Evolutionary conservation across 1,140 invertebrate species (phyloP).

Genomic region (Pseudachorutes palmiensis): DNA sequence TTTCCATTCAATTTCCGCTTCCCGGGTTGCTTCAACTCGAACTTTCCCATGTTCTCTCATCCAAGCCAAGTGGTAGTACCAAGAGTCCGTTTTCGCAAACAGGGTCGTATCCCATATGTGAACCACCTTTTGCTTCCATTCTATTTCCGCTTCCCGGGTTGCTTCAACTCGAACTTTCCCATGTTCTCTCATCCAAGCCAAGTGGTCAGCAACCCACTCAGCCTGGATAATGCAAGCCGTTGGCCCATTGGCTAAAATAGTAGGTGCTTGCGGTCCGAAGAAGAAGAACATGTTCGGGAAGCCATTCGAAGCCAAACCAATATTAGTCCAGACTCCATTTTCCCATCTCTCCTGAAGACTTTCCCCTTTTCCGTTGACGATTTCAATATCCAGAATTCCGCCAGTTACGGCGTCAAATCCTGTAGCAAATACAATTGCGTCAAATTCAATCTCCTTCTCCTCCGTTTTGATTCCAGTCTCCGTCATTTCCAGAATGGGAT

Average conservation of each 20-base stretch:
- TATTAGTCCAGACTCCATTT: too few species aligned
- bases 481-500: conserved; percentile 15
- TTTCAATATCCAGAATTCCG: conserved; percentile 10
- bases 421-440: conserved; percentile 8
- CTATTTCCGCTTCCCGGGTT: background rate
- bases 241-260: background rate
- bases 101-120: background rate
- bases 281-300: conserved; percentile 16
- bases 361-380: background rate
- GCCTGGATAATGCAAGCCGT: background rate
- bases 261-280: conserved; percentile 12
- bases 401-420: conserved; percentile 13
- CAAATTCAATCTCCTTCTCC: background rate
- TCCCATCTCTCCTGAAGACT: conserved; percentile 11
- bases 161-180: background rate
- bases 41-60: background rate
- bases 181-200: background rate
- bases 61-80: conserved; percentile 10
- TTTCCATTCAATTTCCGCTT: background rate
- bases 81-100: background rate
- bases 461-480: conserved; percentile 12
- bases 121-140: background rate
- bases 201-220: background rate
- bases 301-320: too few species aligned
- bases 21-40: background rate